phyloP scores from a whole-genome alignment of 1,140 invertebrate genomes.

The Drosophila jambulina region DNA sequence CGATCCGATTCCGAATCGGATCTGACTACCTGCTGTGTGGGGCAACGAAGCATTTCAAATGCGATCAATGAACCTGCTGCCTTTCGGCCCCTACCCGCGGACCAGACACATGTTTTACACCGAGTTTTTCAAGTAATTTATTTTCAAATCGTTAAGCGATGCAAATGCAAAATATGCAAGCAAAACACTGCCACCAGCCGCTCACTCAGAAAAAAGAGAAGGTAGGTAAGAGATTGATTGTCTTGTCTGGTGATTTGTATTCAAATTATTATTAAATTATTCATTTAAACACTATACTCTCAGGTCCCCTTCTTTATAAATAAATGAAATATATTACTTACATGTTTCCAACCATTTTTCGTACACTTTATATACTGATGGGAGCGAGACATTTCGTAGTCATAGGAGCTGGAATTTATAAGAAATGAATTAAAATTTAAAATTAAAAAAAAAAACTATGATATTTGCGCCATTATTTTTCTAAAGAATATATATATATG shows the following conservation, averaged over 20 bases:
- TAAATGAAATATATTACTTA: background rate
- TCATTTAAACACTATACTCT: no score
- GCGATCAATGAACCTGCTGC: constrained; percentile 79
- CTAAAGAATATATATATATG: no score
- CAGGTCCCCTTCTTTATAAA: no score
- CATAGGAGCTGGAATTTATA: background rate
- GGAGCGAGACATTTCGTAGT: background rate
- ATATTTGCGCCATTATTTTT: no score
- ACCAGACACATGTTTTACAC: constrained; percentile 66
- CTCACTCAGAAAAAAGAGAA: background rate
- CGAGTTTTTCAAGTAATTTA: constrained; percentile 75
- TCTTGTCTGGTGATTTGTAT: no score
- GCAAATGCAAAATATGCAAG: constrained; percentile 75
- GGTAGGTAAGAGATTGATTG: background rate
- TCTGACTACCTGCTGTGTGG: constrained; percentile 48
- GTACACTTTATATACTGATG: background rate
- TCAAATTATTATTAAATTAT: no score
- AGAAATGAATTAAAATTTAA: no score
- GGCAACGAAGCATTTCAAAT: constrained; percentile 72
- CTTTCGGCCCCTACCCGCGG: constrained; percentile 23
- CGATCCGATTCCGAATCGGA: constrained; percentile 41
- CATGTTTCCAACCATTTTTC: background rate
- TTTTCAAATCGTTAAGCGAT: constrained; percentile 71
- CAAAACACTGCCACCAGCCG: background rate
- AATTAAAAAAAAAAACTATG: no score